Evolutionary conservation across 2,797 vertebrate species (phyloP).

Genomic region (Pangasius mekongensis): DNA sequence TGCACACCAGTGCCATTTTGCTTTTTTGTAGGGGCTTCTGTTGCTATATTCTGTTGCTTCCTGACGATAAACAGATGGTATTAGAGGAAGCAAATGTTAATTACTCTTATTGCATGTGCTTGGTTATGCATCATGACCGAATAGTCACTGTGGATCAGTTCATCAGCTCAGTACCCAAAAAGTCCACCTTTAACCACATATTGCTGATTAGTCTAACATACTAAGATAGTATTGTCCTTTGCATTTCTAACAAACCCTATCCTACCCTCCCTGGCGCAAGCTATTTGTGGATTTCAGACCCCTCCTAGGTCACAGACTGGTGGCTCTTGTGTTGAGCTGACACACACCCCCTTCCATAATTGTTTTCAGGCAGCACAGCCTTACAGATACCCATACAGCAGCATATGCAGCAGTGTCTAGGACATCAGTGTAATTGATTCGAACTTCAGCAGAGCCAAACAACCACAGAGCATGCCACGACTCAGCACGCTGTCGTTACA

Average conservation of each 20-base stretch:
- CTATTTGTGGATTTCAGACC: slow-evolving; percentile 48
- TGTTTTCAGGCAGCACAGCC: slow-evolving; percentile 54
- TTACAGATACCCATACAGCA: slow-evolving; percentile 34
- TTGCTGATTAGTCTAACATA: slow-evolving; percentile 3
- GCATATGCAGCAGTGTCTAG: slow-evolving; percentile 15
- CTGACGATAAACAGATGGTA: not conserved
- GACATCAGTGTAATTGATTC: slow-evolving; percentile 46
- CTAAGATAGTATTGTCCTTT: not conserved
- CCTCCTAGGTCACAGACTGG: slow-evolving; percentile 53
- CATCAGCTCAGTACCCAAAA: not conserved
- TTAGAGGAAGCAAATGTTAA: not conserved
- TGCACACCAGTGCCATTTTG: not conserved
- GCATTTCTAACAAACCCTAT: slow-evolving; percentile 28
- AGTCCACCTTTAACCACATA: not conserved
- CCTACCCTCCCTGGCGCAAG: slow-evolving; percentile 31
- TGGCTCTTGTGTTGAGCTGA: slow-evolving; percentile 48
- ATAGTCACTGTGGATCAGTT: not conserved
- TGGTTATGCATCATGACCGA: not conserved
- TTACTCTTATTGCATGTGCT: not conserved
- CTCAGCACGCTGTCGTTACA: not conserved
- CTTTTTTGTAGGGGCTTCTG: not conserved
- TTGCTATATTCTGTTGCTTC: not conserved
- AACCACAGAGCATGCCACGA: slow-evolving; percentile 4
- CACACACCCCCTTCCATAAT: slow-evolving; percentile 48
- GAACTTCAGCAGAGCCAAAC: not conserved